These are phyloP conservation scores for Hirundo rustica DNA, from an alignment of 2,797 vertebrate genomes.

Conservation along the genomic window DNA sequence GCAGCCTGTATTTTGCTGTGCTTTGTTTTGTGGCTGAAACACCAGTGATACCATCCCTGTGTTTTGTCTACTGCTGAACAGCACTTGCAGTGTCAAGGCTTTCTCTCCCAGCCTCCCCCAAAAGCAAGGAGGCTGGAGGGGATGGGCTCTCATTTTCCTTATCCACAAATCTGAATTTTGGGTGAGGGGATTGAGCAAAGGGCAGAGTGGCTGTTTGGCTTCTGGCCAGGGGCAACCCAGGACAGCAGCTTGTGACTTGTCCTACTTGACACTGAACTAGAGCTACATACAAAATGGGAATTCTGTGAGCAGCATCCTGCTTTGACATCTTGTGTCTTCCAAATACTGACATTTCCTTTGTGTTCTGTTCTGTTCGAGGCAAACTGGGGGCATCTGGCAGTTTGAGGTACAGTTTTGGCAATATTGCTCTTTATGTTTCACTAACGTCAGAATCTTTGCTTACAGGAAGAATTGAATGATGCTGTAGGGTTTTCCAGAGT, in stretches of 20 bases:
- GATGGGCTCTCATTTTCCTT: background rate
- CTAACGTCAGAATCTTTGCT: background rate
- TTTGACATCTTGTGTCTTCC: background rate
- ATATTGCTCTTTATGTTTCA: background rate
- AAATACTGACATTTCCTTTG: background rate
- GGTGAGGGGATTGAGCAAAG: background rate
- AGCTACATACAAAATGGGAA: background rate
- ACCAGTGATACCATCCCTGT: background rate
- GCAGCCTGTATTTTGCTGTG: background rate
- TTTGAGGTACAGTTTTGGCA: background rate
- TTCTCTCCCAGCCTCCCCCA: background rate
- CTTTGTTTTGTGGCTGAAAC: background rate
- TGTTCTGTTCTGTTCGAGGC: background rate
- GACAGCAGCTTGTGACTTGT: background rate
- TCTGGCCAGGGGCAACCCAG: background rate
- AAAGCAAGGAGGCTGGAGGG: background rate
- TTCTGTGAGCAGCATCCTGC: background rate
- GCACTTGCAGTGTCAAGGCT: background rate
- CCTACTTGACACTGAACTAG: background rate
- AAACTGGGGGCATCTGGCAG: background rate
- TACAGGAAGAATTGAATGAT: slow-evolving; percentile 92
- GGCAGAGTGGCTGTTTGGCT: background rate
- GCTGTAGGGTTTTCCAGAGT: slow-evolving; percentile 98
- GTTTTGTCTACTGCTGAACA: background rate
- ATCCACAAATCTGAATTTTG: background rate